Evolutionary conservation across 2,113 vertebrate genomes (phyloP), one percentile per base, ranked within the genome.

Genomic region (Oncorhynchus tshawytscha): DNA sequence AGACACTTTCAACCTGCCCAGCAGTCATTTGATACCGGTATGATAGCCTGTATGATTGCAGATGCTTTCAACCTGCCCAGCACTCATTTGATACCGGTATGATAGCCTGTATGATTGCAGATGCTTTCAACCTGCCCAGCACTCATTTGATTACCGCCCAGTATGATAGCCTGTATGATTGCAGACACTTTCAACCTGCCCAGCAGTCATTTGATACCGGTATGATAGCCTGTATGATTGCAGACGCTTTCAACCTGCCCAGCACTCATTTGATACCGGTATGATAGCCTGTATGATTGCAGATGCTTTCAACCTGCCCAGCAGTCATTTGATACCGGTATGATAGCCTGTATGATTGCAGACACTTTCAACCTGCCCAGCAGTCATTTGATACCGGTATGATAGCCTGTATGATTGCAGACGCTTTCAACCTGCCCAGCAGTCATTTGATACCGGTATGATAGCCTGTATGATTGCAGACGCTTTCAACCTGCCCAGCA

Each of bases 101-200:
- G 93, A 92, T 69, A 25, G 95, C 95, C 0, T 95, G 97, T 71
- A 94, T 95, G 2, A 99, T 99, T 25, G 97, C 97, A 45, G 95
- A 96, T 57, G 95, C 95, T 64, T 99, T 99, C 92, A 96, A 95
- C 83, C 93, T 99, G 71, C 95, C 97, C 51, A 96, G 94, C 88
- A 94, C 92, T 75, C 97, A 99, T 81, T 85, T 99, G 64, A 93
- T 96, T n/a, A n/a, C n/a, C n/a, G n/a, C 78, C 96, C 97, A 66
- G 97, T 99, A 90, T 95, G 93, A 92, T 69, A 25, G 95, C 95
- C 0, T 95, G 97, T 71, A 94, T 95, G 2, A 99, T 99, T 25
- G 97, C 97, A 45, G 95, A 96, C 54, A 95, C 95, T 60, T 99
- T 99, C 92, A 96, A 95, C 83, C 93, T 99, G 71, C 95, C 97